phyloP scores from a whole-genome alignment of 2,888 invertebrate species.

The Cremastinae sp. region DNA sequence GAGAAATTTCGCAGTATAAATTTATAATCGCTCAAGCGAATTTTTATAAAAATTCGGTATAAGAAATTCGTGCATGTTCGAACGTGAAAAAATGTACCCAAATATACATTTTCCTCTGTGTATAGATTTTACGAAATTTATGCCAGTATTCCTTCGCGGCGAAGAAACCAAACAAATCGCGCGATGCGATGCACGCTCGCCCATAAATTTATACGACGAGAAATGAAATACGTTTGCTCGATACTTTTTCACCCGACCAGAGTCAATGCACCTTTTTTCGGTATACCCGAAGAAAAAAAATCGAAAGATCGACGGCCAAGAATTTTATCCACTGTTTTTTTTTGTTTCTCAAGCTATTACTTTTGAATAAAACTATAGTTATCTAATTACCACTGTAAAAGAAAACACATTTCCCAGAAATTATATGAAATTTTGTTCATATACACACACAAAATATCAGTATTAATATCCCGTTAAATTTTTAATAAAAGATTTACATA shows the following conservation, averaged over 20 bases:
- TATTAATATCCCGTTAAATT: too few relatives aligned
- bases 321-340: background rate
- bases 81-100: conserved; percentile 2
- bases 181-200: conserved; percentile 35
- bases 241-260: conserved; percentile 39
- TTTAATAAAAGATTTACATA: too few relatives aligned
- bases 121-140: conserved; percentile 6
- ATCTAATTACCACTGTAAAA: too few relatives aligned
- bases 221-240: conserved; percentile 58
- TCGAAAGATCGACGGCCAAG: background rate
- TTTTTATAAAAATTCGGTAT: too few relatives aligned
- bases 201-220: conserved; percentile 60
- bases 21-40: too few relatives aligned
- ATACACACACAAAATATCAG: too few relatives aligned
- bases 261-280: conserved; percentile 9
- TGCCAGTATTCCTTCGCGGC: conserved; percentile 19
- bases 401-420: too few relatives aligned
- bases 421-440: too few relatives aligned
- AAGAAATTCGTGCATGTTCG: background rate
- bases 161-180: conserved; percentile 29
- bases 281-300: background rate
- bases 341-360: too few relatives aligned
- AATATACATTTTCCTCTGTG: conserved; percentile 12
- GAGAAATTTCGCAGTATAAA: too few relatives aligned
- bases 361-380: too few relatives aligned